Base-by-base conservation (phyloP, 2,797 vertebrate species). In the Sebastes goodei region DNA sequence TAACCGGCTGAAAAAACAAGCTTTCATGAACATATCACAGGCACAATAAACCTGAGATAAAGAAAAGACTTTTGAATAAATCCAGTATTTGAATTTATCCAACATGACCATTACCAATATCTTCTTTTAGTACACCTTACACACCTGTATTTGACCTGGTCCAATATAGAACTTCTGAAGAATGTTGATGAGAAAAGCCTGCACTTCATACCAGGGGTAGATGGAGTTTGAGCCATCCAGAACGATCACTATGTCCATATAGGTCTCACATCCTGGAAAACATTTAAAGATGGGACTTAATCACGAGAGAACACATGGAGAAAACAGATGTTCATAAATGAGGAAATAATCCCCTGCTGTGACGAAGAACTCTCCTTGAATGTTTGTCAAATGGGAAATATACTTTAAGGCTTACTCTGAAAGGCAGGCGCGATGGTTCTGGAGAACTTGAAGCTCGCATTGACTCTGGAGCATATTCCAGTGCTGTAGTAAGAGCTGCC, bases 401-500 rank as follows among this genome's bases (percentile, higher is more conserved):
- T 9, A n/a, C 52, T 74, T 74, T 60, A 57, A 62, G 82, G 53
- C 97, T 74, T 96, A 99, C 98, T 97, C 90, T 99, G 98, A 90
- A 99, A 97, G 23, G 99, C 98, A 0, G 99, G 98, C 30, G 98
- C 97, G 72, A 99, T 98, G 0, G 97, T 98, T 85, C 97, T 96
- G 90, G 99, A 97, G 95, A 99, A 99, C 89, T 98, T 97, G 94
- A 99, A 99, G 95, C 97, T 98, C 75, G 97, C 93, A 81, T 97
- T 99, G 93, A 99, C 97, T 67, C 97, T 91, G 53, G 98, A 99
- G 87, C 99, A 99, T 92, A 99, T 98, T 29, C 99, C 99, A 0
- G 98, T 99, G 94, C 98, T 99, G 94, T 98, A 99, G 95, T 99
- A 99, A 49, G 99, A 99, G 89, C 98, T 99, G 63, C 99, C 99